Percentiles rank a stretch among this genome's conserved stretches.
Evolutionary conservation across 2,797 vertebrate genomes (phyloP).

Genomic region (Synanceia verrucosa): DNA sequence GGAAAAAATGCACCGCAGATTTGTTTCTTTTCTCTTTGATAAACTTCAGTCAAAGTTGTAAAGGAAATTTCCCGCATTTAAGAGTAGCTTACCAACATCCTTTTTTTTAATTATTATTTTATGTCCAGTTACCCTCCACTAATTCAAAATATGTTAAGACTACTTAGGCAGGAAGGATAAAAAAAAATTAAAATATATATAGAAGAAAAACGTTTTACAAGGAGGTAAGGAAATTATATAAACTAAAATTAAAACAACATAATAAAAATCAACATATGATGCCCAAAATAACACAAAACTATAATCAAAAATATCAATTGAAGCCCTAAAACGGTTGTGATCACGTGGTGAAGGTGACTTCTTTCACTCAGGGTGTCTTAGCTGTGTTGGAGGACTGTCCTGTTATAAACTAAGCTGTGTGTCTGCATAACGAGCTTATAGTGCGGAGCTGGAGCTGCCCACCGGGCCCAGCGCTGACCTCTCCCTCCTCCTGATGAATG

Average conservation of each 20-base stretch:
- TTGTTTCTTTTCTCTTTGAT: slow-evolving; percentile 48
- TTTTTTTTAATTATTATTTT: background rate
- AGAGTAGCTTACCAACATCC: slow-evolving; percentile 1
- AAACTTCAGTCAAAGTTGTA: slow-evolving; percentile 41
- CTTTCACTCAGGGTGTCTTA: background rate
- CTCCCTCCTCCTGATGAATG: slow-evolving; percentile 83
- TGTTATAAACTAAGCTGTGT: slow-evolving; percentile 35
- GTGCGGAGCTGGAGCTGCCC: slow-evolving; percentile 63
- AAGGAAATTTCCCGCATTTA: slow-evolving; percentile 27
- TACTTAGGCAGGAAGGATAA: background rate
- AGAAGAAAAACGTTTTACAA: background rate
- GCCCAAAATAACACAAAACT: background rate
- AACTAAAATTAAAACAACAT: background rate
- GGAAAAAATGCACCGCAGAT: slow-evolving; percentile 40
- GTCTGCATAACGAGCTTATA: slow-evolving; percentile 60
- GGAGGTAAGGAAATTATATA: background rate
- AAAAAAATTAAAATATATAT: background rate
- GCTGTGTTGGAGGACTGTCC: background rate
- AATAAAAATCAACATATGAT: background rate
- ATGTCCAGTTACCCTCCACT: background rate
- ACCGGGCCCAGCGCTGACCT: slow-evolving; percentile 76
- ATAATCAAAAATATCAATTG: background rate
- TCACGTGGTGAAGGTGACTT: slow-evolving; percentile 2
- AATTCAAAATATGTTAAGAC: background rate
- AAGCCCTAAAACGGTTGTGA: background rate